A percentile compares a stretch with the other conserved stretches of the same genome.
phyloP scores from a whole-genome alignment of 2,113 vertebrate species.

The Corythaeola cristata region DNA sequence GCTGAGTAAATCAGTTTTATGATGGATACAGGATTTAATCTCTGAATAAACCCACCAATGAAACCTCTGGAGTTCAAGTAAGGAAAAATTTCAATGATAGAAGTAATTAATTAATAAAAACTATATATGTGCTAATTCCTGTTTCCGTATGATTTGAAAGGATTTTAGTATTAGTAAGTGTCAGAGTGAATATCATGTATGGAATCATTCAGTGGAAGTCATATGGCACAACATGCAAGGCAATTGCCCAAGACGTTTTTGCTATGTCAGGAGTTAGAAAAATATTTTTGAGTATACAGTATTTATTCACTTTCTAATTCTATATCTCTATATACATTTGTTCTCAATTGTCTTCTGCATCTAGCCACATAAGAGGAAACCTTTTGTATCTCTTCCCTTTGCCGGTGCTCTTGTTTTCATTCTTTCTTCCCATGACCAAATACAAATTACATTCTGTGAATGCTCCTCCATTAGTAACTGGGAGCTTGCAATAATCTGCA shows the following conservation, averaged over 20 bases:
- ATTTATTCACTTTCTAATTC: not conserved
- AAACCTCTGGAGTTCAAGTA: not conserved
- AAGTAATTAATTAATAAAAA: not conserved
- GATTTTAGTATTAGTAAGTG: not conserved
- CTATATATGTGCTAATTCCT: not conserved
- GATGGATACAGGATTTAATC: not conserved
- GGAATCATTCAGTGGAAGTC: not conserved
- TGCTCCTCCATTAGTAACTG: not conserved
- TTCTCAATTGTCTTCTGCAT: not conserved
- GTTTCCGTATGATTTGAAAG: not conserved
- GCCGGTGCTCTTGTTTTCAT: not conserved
- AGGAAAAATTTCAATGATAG: not conserved
- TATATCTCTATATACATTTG: not conserved
- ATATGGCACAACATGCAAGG: fast-evolving
- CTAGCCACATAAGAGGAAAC: not conserved
- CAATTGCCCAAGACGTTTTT: not conserved
- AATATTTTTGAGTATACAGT: not conserved
- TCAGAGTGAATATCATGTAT: not conserved
- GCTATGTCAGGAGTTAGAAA: not conserved
- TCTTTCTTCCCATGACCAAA: not conserved
- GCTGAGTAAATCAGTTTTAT: not conserved
- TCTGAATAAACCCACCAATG: not conserved
- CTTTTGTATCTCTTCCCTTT: not conserved
- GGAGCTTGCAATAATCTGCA: not conserved
- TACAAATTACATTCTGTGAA: not conserved